phyloP scores from a whole-genome alignment of 1,140 invertebrate species.

The Aphidius ervi region DNA sequence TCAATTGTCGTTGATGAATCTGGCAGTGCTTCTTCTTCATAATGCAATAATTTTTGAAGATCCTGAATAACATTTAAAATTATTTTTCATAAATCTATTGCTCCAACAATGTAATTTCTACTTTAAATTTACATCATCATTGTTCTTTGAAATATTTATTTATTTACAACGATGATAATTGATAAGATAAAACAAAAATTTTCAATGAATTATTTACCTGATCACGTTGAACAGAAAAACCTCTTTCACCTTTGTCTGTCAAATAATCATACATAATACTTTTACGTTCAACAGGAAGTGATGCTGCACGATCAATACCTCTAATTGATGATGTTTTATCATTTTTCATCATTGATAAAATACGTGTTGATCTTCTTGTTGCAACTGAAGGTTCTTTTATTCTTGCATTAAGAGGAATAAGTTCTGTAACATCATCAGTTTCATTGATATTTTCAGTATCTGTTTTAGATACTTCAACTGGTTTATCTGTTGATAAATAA shows the following conservation, averaged over 20 bases:
- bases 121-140: too few relatives aligned
- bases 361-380: constrained; percentile 39
- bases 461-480: constrained; percentile 13
- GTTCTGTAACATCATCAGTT: constrained; percentile 28
- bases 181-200: background rate
- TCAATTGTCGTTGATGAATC: constrained; percentile 25
- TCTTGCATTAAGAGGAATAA: constrained; percentile 34
- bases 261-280: constrained; percentile 30
- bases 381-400: constrained; percentile 30
- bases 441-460: constrained; percentile 16
- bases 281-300: constrained; percentile 43
- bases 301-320: constrained; percentile 41
- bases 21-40: constrained; percentile 28
- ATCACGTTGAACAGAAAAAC: constrained; percentile 44
- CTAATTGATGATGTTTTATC: constrained; percentile 32
- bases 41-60: constrained; percentile 27
- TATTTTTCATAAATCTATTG: background rate
- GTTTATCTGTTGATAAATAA: constrained; percentile 12
- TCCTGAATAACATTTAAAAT: constrained; percentile 26
- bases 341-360: constrained; percentile 33
- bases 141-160: too few relatives aligned
- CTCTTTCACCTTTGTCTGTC: constrained; percentile 37
- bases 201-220: constrained; percentile 27
- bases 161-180: too few relatives aligned
- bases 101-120: background rate